These are phyloP conservation scores for Myotis planiceps DNA, from an alignment of 2,797 vertebrate genomes.

Conservation along the genomic window DNA sequence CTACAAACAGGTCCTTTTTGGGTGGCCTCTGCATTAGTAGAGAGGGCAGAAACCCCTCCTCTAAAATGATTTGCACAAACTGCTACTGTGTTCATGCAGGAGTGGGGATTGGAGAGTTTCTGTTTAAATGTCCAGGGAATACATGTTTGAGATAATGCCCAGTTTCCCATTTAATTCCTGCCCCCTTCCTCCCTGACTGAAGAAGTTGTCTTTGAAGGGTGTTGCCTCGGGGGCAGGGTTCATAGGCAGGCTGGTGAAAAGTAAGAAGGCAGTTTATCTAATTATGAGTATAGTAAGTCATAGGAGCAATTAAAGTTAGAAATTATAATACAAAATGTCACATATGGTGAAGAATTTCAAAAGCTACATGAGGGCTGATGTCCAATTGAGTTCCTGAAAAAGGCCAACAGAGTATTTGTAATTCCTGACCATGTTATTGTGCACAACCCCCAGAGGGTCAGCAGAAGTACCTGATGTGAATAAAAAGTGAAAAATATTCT, in stretches of 20 bases:
- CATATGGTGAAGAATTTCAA: not conserved
- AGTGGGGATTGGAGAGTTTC: not conserved
- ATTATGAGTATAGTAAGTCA: not conserved
- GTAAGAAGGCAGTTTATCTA: not conserved
- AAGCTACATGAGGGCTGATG: not conserved
- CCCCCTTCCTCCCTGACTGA: not conserved
- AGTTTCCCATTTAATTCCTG: not conserved
- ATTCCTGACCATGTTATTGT: conserved; percentile 6
- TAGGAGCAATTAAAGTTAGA: not conserved
- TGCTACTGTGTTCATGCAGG: not conserved
- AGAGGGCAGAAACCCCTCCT: not conserved
- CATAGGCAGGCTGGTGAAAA: not conserved
- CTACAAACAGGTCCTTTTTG: not conserved
- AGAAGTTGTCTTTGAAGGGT: not conserved
- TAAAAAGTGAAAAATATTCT: not conserved
- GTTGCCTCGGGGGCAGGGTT: not conserved
- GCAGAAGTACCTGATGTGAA: not conserved
- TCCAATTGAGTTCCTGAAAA: not conserved
- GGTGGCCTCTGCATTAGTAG: not conserved
- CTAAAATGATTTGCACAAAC: not conserved
- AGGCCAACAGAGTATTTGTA: not conserved
- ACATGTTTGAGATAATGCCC: not conserved
- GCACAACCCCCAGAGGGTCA: not conserved
- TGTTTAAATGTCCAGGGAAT: conserved; percentile 7
- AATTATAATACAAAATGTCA: not conserved